Evolutionary conservation across 2,113 vertebrate genomes (phyloP), one percentile per base, ranked within the genome.

Genomic region (Fregata magnificens): DNA sequence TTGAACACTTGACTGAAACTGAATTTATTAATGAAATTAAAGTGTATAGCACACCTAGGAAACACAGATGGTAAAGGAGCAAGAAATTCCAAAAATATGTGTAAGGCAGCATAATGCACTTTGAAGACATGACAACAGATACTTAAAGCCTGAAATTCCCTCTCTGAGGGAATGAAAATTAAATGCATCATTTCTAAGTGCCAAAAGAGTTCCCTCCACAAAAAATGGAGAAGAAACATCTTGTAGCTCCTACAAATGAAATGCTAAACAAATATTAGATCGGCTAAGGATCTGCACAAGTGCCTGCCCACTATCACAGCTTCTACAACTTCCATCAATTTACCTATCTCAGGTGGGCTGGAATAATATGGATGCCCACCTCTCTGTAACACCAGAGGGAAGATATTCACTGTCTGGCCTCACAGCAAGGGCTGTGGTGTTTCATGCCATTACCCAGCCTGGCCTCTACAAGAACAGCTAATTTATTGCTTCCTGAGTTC

Each of bases 401-500:
- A 87, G 9, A 63, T 53, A 42, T 3, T 53, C 38, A 59, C 67
- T 26, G 61, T 72, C n/a, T 36, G 56, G 49, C 38, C 88, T 89
- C 56, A 40, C 11, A 74, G 61, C 49, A 63, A 70, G 72, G 56
- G 74, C 78, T 87, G n/a, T 36, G 62, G 45, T 95, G 67, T 82
- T 49, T 87, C 58, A 59, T 84, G 70, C 65, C 26, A 25, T 74
- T 62, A 76, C 78, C 12, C 62, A 87, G 82, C 56, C 66, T 53
- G 12, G 6, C 66, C 82, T 69, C 74, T 86, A 45, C 34, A 61
- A n/a, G 34, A 87, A 36, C 28, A 82, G 69, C 49, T 90, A 49
- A 95, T 94, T 94, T 93, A 94, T 88, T 93, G 85, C 93, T 90
- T 96, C 90, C 90, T 42, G 74, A 94, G 28, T 59, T 72, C 14